A percentile compares a stretch with the other conserved stretches of the same genome.
phyloP scores from a whole-genome alignment of 2,113 vertebrate genomes.

The Tenebrosternarchus preto region DNA sequence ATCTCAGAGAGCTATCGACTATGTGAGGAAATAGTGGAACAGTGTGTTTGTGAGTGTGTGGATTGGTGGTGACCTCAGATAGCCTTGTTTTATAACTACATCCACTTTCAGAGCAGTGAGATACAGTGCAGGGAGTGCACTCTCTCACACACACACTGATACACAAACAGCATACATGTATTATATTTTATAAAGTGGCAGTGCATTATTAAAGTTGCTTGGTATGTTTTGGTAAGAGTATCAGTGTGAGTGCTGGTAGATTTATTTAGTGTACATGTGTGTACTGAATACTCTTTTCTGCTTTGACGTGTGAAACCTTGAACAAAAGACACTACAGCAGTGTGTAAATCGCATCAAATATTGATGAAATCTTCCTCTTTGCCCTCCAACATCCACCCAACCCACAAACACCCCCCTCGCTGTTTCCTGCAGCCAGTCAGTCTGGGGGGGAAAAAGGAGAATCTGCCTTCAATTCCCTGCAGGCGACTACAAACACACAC shows the following conservation, averaged over 20 bases:
- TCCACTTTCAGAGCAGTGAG: conserved; percentile 21
- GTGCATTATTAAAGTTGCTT: background rate
- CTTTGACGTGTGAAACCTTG: conserved; percentile 27
- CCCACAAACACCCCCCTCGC: background rate
- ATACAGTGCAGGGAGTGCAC: conserved; percentile 22
- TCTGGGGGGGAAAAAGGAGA: conserved; percentile 11
- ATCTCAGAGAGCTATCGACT: background rate
- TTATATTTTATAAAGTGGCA: background rate
- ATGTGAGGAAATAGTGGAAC: background rate
- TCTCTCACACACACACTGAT: background rate
- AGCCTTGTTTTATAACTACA: conserved; percentile 6
- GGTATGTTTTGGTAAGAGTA: background rate
- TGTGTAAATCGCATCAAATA: conserved; percentile 53
- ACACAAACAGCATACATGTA: background rate
- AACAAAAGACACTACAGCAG: too few relatives aligned
- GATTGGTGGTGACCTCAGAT: conserved; percentile 21
- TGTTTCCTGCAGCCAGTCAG: conserved; percentile 13
- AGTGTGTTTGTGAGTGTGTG: conserved; percentile 7
- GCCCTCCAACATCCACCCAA: background rate
- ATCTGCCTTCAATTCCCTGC: background rate
- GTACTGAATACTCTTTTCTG: background rate
- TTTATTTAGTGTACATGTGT: conserved; percentile 3
- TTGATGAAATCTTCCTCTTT: conserved; percentile 40
- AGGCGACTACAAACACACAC: background rate
- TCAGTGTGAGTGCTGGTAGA: background rate